Evolutionary conservation across 2,113 vertebrate species (phyloP).

Genomic region (Caranx melampygus): DNA sequence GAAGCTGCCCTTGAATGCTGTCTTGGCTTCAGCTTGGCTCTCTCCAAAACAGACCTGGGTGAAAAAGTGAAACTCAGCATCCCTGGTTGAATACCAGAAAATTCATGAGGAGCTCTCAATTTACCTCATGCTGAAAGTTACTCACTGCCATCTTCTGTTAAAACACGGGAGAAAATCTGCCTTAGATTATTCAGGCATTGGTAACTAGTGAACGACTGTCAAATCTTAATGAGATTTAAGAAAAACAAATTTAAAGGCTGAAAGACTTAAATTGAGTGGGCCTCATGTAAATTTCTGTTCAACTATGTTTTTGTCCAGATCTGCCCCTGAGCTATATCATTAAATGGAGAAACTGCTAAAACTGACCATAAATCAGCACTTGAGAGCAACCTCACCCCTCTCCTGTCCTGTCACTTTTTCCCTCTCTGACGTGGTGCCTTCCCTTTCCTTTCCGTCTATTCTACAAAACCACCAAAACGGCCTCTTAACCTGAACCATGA

Average conservation of each 20-base stretch:
- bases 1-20: conserved; percentile 58
- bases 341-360: conserved; percentile 13
- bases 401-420: not conserved
- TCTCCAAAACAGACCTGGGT: conserved; percentile 36
- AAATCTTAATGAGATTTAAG: not conserved
- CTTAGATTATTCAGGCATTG: not conserved
- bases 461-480: conserved; percentile 34
- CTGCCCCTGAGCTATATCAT: conserved; percentile 25
- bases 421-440: conserved; percentile 59
- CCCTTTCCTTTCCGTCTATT: conserved; percentile 26
- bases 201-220: not conserved
- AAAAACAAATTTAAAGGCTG: not conserved
- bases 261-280: not conserved
- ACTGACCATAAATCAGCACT: conserved; percentile 37
- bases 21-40: conserved; percentile 27
- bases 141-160: conserved; percentile 22
- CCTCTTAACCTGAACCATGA: conserved; percentile 43
- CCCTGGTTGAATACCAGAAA: conserved; percentile 2
- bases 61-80: conserved; percentile 35
- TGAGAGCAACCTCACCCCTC: conserved; percentile 39
- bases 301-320: conserved; percentile 28
- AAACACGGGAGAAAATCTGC: not conserved
- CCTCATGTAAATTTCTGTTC: conserved; percentile 30
- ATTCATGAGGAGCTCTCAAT: conserved; percentile 13
- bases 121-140: conserved; percentile 21